A percentile compares a stretch with the other conserved stretches of the same genome.
Evolutionary conservation across 2,888 invertebrate genomes (phyloP).

Genomic region (Lepidocyrtinus sp.): DNA sequence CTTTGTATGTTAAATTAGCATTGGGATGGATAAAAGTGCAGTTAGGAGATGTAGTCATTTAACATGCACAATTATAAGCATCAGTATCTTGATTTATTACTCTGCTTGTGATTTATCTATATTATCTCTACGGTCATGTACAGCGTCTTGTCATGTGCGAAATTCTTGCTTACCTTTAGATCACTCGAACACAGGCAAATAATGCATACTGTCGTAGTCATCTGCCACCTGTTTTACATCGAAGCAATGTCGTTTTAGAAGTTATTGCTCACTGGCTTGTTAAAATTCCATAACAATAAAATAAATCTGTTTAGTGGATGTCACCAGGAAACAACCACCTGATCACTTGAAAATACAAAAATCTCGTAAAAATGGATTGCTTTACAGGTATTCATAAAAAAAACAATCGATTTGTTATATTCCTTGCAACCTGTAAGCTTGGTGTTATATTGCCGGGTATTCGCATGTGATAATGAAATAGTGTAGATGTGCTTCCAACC

Average conservation of each 20-base stretch:
- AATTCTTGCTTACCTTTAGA: slow-evolving; percentile 32
- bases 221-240: neutral
- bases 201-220: neutral
- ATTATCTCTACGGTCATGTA: slow-evolving; percentile 16
- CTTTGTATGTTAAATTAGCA: too few species aligned
- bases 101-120: slow-evolving; percentile 33
- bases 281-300: neutral
- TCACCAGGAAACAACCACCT: too few species aligned
- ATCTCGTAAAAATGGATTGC: too few species aligned
- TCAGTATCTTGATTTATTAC: slow-evolving; percentile 37
- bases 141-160: slow-evolving; percentile 17
- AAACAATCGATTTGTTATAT: too few species aligned
- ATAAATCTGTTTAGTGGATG: neutral
- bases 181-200: too few species aligned
- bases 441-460: too few species aligned
- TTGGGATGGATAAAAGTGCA: neutral
- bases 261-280: neutral
- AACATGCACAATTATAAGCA: too few species aligned
- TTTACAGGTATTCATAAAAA: too few species aligned
- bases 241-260: neutral
- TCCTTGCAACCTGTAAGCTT: too few species aligned
- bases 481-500: too few species aligned
- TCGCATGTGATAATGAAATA: too few species aligned
- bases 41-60: slow-evolving; percentile 4
- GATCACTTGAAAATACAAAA: too few species aligned